Base-by-base conservation (phyloP, 2,113 vertebrate species). In the Hirundichthys speculiger region DNA sequence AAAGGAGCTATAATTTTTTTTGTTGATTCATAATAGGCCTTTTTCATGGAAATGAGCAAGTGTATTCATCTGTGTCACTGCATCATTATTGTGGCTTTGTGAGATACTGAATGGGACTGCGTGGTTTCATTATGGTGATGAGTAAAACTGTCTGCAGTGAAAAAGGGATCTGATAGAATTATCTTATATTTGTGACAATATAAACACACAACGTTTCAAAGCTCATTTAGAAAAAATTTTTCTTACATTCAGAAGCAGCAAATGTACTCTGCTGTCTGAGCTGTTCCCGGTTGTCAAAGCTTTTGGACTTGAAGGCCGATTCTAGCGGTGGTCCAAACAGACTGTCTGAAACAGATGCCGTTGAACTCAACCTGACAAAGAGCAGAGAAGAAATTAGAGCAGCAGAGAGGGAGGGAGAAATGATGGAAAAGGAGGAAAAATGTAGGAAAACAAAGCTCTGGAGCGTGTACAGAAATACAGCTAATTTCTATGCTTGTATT, bases 301-400 rank as follows among this genome's bases (percentile, higher is more conserved):
- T 94, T 79, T 94, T 94, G 0, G 92, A 92, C 55, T 96, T 95
- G 4, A 95, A 94, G 43, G 94, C 91, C 0, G 93, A 92, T 51
- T 98, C 96, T 64, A 96, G 88, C 0, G 96, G 94, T 0, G 96
- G 95, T 13, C 96, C 96, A 0, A 98, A 98, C 30, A 96, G 89
- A 9, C 89, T 92, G 34, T 93, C 92, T 1, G 93, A 79, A 24
- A 90, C 74, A 0, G 89, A 90, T 0, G 64, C 84, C 1, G 86
- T 83, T 0, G 84, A 92, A 62, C 71, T 90, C 80, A 92, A 70
- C 87, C 91, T 93, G 74, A 43, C n/a, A 38, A 2, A 22, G 66
- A 49, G 27, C 7, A 38, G 38, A 13, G 1, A 53, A 15, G 27
- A 30, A 56, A 41, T 1, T 0, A 45, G 13, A 43, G 6, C n/a